Evolutionary conservation across 2,113 vertebrate species (phyloP), one percentile per base, ranked within the genome.

Genomic region (Laticauda colubrina): DNA sequence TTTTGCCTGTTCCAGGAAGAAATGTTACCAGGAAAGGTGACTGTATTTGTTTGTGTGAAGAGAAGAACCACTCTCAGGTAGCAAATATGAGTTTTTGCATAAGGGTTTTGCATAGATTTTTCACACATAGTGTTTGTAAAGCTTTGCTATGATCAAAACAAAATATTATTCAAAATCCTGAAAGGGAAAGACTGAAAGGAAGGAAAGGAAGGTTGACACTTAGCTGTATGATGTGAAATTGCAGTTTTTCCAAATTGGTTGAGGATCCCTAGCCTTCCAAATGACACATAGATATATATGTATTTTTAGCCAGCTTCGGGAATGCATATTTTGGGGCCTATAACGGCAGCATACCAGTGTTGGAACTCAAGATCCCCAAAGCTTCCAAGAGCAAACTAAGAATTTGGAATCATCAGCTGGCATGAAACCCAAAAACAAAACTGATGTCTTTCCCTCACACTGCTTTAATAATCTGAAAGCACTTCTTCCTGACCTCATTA

Each of bases 371-470:
- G 54, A 89, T 89, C 11, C 39, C 39, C 43, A 39, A 43, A 85
- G 43, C 64, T 45, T 94, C 94, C 91, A 93, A 86, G 86, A 34
- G 55, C 93, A 92, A 94, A 92, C 94, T 93, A 94, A 92, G 92
- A 34, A 88, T 34, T 93, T 96, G 96, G 93, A 96, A 5, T 92
- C 94, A 95, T 91, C 21, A 91, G 54, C 91, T 96, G 93, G 93
- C 93, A 95, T 94, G 91, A 94, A 95, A 90, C 1, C 20, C 69
- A 20, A 81, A 81, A 18, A 34, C 18, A 39, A 81, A 81, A 81
- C 24, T 93, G 69, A 39, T 81, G 39, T 29, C 92, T 29, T 53
- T 94, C 85, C 61, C 92, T 89, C 5, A 89, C 53, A 85, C 26
- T 91, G 53, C 48, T 93, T 23, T 89, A 93, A 43, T 95, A 4